phyloP scores from a whole-genome alignment of 2,888 invertebrate genomes.

The Macrostomum cliftonense region DNA sequence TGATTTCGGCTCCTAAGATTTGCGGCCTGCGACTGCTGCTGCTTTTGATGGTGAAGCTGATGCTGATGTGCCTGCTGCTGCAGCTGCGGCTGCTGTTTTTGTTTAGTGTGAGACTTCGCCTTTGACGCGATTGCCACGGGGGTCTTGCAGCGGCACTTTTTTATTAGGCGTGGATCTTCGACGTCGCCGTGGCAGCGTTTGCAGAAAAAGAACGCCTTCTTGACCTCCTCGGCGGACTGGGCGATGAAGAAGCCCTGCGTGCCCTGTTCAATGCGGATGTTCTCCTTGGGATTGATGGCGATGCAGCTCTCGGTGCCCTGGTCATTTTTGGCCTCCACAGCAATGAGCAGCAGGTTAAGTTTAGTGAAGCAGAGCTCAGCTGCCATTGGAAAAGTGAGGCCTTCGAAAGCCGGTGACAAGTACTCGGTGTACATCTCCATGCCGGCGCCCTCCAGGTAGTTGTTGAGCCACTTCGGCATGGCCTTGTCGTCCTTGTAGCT shows the following conservation, averaged over 20 bases:
- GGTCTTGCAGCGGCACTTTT: conserved; percentile 98
- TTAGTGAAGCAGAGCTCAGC: conserved; percentile 99
- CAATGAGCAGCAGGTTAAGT: conserved; percentile 79
- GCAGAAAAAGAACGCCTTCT: conserved; percentile 95
- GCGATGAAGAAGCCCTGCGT: conserved; percentile 99
- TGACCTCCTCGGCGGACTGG: conserved; percentile 48
- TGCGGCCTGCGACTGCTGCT: too few species aligned
- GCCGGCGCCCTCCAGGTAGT: conserved; percentile 99
- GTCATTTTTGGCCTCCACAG: conserved; percentile 74
- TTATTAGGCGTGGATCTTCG: conserved; percentile 90
- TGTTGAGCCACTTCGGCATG: conserved; percentile 99
- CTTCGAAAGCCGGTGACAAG: conserved; percentile 94
- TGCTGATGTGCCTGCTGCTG: too few species aligned
- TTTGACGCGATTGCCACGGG: conserved; percentile 11
- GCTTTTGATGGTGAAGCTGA: too few species aligned
- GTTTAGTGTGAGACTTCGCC: too few species aligned
- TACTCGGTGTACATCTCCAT: conserved; percentile 99
- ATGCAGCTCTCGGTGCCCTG: conserved; percentile 91
- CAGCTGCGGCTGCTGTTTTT: too few species aligned
- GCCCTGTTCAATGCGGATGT: conserved; percentile 76
- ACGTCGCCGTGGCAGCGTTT: conserved; percentile 96
- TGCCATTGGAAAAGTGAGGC: conserved; percentile 98
- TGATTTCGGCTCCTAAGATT: too few species aligned
- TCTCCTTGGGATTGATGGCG: conserved; percentile 73
- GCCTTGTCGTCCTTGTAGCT: conserved; percentile 33